A percentile compares a stretch with the other conserved stretches of the same genome.
These are phyloP conservation scores for Drosophila pseudotakahashii DNA, from an alignment of 2,888 invertebrate genomes.

Conservation along the genomic window DNA sequence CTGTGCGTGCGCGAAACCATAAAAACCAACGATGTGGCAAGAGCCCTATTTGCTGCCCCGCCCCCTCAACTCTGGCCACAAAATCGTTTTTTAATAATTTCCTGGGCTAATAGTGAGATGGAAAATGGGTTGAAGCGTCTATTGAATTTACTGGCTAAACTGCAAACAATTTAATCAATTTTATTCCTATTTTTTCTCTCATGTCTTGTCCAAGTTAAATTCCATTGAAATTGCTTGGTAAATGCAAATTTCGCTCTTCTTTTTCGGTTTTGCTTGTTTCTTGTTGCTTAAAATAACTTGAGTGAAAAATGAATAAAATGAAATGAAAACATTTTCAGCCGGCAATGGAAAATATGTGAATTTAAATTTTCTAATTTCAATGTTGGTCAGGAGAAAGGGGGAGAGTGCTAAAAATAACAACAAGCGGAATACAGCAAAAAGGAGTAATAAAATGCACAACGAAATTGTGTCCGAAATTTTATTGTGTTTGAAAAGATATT, in stretches of 20 bases:
- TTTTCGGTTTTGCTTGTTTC: constrained; percentile 10
- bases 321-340: constrained; percentile 46
- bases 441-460: constrained; percentile 4
- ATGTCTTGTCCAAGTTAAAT: constrained; percentile 38
- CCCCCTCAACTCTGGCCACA: constrained; percentile 54
- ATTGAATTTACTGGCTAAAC: constrained; percentile 51
- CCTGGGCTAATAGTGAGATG: constrained; percentile 10
- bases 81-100: constrained; percentile 78
- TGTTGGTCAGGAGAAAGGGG: constrained; percentile 12
- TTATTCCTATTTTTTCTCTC: constrained; percentile 30
- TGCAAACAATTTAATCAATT: constrained; percentile 46
- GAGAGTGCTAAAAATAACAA: constrained; percentile 6
- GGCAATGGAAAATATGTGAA: constrained; percentile 61
- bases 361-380: constrained; percentile 67
- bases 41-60: constrained; percentile 59
- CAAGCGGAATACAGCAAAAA: constrained; percentile 17
- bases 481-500: not conserved
- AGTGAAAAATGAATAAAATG: constrained; percentile 39
- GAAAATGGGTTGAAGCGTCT: constrained; percentile 30
- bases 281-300: constrained; percentile 52
- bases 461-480: not conserved
- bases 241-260: constrained; percentile 36
- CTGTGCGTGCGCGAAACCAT: constrained; percentile 80
- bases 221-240: constrained; percentile 38
- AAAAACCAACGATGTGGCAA: constrained; percentile 80